Evolutionary conservation across 2,797 vertebrate species (phyloP), one percentile per base, ranked within the genome.

Genomic region (Varecia variegata): DNA sequence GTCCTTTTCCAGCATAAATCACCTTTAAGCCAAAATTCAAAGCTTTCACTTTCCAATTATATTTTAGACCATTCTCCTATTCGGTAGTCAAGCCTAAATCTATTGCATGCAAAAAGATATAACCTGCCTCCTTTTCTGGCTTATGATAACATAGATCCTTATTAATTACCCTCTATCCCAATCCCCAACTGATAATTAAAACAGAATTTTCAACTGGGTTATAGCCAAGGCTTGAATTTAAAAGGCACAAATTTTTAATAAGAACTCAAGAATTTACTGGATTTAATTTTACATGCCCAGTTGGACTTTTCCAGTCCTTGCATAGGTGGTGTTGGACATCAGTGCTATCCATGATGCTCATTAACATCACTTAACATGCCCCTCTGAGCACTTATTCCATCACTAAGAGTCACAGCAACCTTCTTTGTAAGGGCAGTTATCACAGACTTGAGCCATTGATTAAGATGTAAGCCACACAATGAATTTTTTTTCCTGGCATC

Each of bases 1-100:
- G 18, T 80, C 27, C 40, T 52, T 89, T 79, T 89, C 52, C 71
- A 77, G 30, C 6, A 62, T 62, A 87, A 91, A 89, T 32, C 40
- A 50, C 50, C 15, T 40, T 38, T 27, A 21, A 58, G 21, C 40
- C 35, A 85, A 91, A 62, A 58, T 38, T 85, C 62, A 86, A 86
- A 88, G 76, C 79, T 92, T 73, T 35, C 58, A 50, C 65, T 90
- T 95, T 58, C 65, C 87, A 90, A 5, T 67, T 90, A 32, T 52
- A 54, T 71, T 90, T 71, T 62, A 82, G 35, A 73, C 17, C 35
- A 43, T 60, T 80, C 35, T 84, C 13, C 54, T 52, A 25, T 76
- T 87, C 54, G 35, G 20, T 50, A 91, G 52, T 65, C n/a, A 96
- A 86, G 58, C 76, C 30, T 40, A 73, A 81, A 60, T 50, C 32